Base-by-base conservation (phyloP, 2,113 vertebrate genomes). In the Grus americana region DNA sequence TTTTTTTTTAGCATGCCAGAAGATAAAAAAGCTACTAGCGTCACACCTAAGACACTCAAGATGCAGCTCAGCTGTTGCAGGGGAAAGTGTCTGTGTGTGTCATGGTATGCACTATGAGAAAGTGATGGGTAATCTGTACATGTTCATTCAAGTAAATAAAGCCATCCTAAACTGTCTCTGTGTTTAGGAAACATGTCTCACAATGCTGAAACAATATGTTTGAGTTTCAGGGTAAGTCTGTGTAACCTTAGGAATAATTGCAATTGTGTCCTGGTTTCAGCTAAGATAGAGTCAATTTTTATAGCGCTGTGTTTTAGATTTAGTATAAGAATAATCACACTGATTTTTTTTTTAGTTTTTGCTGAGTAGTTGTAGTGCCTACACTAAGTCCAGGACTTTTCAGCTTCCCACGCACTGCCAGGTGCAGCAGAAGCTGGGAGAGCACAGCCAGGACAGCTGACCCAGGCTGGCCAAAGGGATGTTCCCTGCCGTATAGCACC, bases 111-210 rank as follows among this genome's bases (percentile, higher is more conserved):
- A 96, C 72, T 92, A 74, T 40, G 93, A 97, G 49, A 95, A 57
- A 66, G 84, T 92, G 44, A 95, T 86, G 3, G 71, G 98, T 80
- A 92, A 98, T 79, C 96, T 98, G 15, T 92, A 98, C 46, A 57
- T 98, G 88, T 98, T 98, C 91, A 98, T 95, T 98, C 98, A 96
- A 97, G 98, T 98, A 74, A 84, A 97, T 26, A 79, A 80, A 61
- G 17, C 5, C 40, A 38, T 57, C 38, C 49, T 58, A 44, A 76
- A 55, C 40, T 18, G 10, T 19, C 26, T 75, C 21, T 75, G 10
- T 62, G 23, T 52, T 82, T 62, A 86, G 34, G 62, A 86, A 79
- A 58, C 3, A 4, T 36, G 36, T 54, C 11, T 83, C 23, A 54
- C 34, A 52, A 52, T 36, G n/a, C 27, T 46, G 27, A 79, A 86